Percentiles rank a stretch among this genome's conserved stretches.
These are phyloP conservation scores for Galerucella pusilla DNA, from an alignment of 2,888 invertebrate genomes.

Conservation along the genomic window DNA sequence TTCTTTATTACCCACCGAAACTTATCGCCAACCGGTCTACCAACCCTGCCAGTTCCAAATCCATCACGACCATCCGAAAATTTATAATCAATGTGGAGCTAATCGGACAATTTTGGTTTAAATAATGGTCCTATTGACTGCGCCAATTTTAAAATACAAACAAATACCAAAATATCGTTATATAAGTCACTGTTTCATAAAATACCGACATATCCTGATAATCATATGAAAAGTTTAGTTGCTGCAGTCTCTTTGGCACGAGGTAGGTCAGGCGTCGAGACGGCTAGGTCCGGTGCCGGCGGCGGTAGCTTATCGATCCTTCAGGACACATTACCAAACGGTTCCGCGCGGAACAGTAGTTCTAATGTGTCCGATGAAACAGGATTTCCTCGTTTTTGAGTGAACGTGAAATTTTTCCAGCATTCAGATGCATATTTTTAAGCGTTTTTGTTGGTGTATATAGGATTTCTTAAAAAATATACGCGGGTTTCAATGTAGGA, in stretches of 20 bases:
- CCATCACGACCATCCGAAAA: not conserved
- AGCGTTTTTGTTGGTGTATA: not conserved
- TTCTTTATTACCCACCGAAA: slow-evolving; percentile 1
- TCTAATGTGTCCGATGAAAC: not conserved
- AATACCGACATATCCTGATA: slow-evolving; percentile 34
- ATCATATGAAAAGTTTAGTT: slow-evolving; percentile 43
- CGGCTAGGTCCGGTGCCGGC: slow-evolving; percentile 35
- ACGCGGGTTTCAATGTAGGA: not conserved
- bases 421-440: slow-evolving; percentile 10
- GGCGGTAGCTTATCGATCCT: slow-evolving; percentile 29
- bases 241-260: slow-evolving; percentile 52
- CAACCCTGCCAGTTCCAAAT: not conserved
- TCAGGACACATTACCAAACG: slow-evolving; percentile 22
- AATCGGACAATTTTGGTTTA: not conserved
- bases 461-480: not conserved
- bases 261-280: slow-evolving; percentile 55
- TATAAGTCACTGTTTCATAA: slow-evolving; percentile 43
- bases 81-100: not conserved
- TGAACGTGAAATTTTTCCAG: not conserved
- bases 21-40: slow-evolving; percentile 1
- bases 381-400: slow-evolving; percentile 16
- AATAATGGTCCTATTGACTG: not conserved
- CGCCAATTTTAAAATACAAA: not conserved
- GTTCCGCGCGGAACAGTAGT: slow-evolving; percentile 16
- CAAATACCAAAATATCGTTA: slow-evolving; percentile 4